Percentiles rank a stretch among this genome's conserved stretches.
phyloP scores from a whole-genome alignment of 2,113 vertebrate genomes.

The Sigmodon hispidus region DNA sequence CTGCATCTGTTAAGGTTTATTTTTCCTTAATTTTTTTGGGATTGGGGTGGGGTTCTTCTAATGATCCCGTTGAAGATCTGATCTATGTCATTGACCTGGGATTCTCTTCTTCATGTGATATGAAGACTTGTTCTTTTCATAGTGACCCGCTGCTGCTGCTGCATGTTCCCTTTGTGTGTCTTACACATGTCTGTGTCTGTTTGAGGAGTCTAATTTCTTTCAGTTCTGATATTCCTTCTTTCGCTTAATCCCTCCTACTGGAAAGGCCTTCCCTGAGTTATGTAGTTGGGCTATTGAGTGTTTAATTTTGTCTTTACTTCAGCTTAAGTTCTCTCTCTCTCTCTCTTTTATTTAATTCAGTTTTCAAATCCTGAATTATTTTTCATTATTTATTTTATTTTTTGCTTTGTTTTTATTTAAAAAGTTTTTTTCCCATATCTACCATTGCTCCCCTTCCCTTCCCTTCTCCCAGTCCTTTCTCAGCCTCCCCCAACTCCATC shows the following conservation, averaged over 20 bases:
- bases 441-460: too few relatives aligned
- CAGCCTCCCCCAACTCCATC: too few relatives aligned
- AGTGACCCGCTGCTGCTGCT: not conserved
- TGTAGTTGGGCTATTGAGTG: not conserved
- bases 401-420: too few relatives aligned
- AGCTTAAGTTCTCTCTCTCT: not conserved
- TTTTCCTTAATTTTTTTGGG: not conserved
- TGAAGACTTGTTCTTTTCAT: not conserved
- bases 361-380: not conserved
- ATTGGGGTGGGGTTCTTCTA: not conserved
- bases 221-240: not conserved
- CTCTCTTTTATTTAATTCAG: not conserved
- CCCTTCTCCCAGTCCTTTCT: too few relatives aligned
- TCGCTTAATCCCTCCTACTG: not conserved
- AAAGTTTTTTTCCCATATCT: too few relatives aligned
- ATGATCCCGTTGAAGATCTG: not conserved
- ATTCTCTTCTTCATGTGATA: not conserved
- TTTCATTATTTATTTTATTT: not conserved
- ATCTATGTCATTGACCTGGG: not conserved
- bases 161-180: not conserved
- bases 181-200: not conserved
- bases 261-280: not conserved
- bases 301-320: not conserved
- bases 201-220: not conserved
- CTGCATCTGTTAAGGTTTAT: not conserved